Evolutionary conservation across 2,888 invertebrate genomes (phyloP), one percentile per base, ranked within the genome.

Genomic region (Terebella lapidaria): DNA sequence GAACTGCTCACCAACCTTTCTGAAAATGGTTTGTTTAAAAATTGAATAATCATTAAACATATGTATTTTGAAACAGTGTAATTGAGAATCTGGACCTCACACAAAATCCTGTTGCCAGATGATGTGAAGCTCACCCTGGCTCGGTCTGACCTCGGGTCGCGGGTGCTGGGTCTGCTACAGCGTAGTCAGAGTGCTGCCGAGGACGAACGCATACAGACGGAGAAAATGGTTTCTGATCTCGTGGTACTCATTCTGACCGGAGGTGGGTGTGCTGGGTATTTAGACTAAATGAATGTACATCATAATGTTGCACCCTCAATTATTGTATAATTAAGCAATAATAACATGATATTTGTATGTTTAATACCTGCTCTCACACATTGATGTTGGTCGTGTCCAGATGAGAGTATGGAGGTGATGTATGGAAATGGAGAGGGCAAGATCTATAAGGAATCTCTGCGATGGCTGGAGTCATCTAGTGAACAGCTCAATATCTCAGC

Each of bases 201-300:
- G 74, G 87, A 87, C 68, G 88, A 87, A 66, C 85, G 85, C 22
- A 81, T 87, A 69, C 86, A 87, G 1, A 83, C 89, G 3, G 85
- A 91, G 80, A 92, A 91, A 81, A 85, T 89, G 76, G 90, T 92
- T 25, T 92, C 92, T 73, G 92, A 93, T 79, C 84, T 93, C 35
- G 86, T 93, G 67, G 88, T 92, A 29, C 85, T 90, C 56, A 87
- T 93, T 61, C 82, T 93, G 47, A 92, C 91, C 59, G 92, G 91
- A 82, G 92, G 92, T 91, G 81, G 18, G 42, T 35, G 10, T n/a
- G n/a, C 42, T 15, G n/a, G n/a, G 10, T 35, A n/a, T n/a, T n/a
- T n/a, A n/a, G n/a, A n/a, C n/a, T n/a, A n/a, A n/a, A n/a, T n/a
- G n/a, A n/a, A n/a, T n/a, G n/a, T n/a, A n/a, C n/a, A n/a, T n/a